Conservation (phyloP, 2,113 vertebrate genomes). For the Rostratula benghalensis region DNA sequence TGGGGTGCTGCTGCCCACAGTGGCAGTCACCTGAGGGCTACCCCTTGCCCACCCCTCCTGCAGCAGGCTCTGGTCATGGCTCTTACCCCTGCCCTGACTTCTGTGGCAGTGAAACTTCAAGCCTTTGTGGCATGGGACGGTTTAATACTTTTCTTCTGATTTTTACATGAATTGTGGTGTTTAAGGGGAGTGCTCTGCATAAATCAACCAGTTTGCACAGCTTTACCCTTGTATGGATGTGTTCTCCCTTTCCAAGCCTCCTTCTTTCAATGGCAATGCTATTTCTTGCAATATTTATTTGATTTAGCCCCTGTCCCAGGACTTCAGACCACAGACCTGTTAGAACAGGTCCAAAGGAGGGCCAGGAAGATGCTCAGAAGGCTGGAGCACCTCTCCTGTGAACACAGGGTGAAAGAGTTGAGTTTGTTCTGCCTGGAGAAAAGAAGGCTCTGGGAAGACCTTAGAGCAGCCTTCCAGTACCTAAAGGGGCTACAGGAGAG, state of each 20-base stretch:
- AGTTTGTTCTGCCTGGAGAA: too few species aligned
- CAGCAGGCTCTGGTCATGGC: not conserved
- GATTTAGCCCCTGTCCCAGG: not conserved
- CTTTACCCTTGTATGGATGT: not conserved
- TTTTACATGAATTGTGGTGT: not conserved
- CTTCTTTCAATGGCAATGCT: not conserved
- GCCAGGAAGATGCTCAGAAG: too few species aligned
- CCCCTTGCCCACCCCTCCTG: not conserved
- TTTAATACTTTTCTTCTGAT: not conserved
- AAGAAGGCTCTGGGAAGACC: too few species aligned
- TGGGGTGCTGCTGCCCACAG: not conserved
- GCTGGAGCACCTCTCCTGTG: too few species aligned
- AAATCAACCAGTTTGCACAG: not conserved
- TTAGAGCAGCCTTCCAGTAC: too few species aligned
- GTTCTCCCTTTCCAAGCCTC: not conserved
- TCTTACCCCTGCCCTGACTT: not conserved
- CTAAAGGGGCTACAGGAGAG: too few species aligned
- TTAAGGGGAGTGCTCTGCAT: not conserved
- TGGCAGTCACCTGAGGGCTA: fast-evolving
- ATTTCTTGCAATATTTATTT: not conserved
- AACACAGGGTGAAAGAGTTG: too few species aligned
- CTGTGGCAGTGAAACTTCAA: not conserved
- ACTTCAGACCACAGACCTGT: not conserved
- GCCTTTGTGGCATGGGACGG: not conserved
- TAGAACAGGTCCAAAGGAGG: too few species aligned